Conservation (phyloP, 2,113 vertebrate genomes). For the Entosphenus tridentatus region DNA sequence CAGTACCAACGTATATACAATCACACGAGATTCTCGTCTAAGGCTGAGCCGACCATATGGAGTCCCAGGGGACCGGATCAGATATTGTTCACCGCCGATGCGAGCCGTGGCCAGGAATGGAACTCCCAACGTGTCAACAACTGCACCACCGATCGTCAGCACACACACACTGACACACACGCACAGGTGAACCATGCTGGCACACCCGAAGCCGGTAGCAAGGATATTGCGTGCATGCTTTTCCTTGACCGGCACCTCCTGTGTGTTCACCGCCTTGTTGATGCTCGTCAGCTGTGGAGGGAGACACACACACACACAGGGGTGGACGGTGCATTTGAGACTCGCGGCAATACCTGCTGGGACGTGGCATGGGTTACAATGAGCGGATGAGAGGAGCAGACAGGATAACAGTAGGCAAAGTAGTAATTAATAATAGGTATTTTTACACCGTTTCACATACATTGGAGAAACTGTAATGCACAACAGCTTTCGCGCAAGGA, state of each 20-base stretch:
- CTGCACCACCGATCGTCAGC: slow-evolving; percentile 7
- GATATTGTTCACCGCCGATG: neutral
- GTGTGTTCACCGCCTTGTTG: slow-evolving; percentile 98
- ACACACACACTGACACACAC: slow-evolving; percentile 8
- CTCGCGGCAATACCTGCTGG: too few species aligned
- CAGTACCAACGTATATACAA: slow-evolving; percentile 3
- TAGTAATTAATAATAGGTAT: too few species aligned
- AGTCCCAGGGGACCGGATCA: too few species aligned
- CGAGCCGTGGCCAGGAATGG: neutral
- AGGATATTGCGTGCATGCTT: slow-evolving; percentile 99
- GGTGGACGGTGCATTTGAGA: too few species aligned
- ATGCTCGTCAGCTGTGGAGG: slow-evolving; percentile 81
- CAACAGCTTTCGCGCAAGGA: too few species aligned
- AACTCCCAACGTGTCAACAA: accelerated
- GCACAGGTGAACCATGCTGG: slow-evolving; percentile 13
- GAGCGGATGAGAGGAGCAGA: too few species aligned
- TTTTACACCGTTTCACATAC: too few species aligned
- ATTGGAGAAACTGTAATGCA: too few species aligned
- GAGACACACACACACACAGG: too few species aligned
- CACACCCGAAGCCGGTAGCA: slow-evolving; percentile 12
- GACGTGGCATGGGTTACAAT: too few species aligned
- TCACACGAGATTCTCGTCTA: neutral
- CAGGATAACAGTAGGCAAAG: too few species aligned
- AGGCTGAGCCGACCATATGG: too few species aligned
- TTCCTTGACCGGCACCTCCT: slow-evolving; percentile 97